Evolutionary conservation across 2,888 invertebrate species (phyloP).

Genomic region (Coronaproctus castanopsis): DNA sequence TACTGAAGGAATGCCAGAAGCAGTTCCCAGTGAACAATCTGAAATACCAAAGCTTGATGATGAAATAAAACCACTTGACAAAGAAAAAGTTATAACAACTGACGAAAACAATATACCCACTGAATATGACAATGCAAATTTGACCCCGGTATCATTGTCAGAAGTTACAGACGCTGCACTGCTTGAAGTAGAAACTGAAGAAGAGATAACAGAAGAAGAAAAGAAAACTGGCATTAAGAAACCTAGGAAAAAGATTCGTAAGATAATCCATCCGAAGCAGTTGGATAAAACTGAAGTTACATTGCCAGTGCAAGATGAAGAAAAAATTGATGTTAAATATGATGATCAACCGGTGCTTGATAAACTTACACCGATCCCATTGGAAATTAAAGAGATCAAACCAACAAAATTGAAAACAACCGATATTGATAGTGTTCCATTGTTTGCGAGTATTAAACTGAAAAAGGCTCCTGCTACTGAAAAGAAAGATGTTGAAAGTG

Average conservation of each 20-base stretch:
- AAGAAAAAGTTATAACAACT: too few species aligned
- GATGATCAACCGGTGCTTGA: constrained; percentile 1
- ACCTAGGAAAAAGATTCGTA: constrained; percentile 13
- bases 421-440: constrained; percentile 34
- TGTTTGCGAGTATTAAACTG: constrained; percentile 36
- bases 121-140: too few species aligned
- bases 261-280: neutral
- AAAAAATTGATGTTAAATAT: neutral
- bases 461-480: constrained; percentile 28
- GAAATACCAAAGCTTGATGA: too few species aligned
- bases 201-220: constrained; percentile 9
- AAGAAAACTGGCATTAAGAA: constrained; percentile 17
- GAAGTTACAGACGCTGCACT: too few species aligned
- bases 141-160: too few species aligned
- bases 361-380: constrained; percentile 6
- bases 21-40: too few species aligned
- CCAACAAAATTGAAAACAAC: constrained; percentile 20
- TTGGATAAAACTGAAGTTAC: neutral
- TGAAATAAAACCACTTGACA: too few species aligned
- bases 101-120: too few species aligned
- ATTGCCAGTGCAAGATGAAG: neutral
- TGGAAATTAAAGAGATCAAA: constrained; percentile 11
- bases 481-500: constrained; percentile 28
- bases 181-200: constrained; percentile 1
- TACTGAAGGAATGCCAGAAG: too few species aligned